Conservation (phyloP, 1,140 invertebrate species). For the Sitobion miscanthi region DNA sequence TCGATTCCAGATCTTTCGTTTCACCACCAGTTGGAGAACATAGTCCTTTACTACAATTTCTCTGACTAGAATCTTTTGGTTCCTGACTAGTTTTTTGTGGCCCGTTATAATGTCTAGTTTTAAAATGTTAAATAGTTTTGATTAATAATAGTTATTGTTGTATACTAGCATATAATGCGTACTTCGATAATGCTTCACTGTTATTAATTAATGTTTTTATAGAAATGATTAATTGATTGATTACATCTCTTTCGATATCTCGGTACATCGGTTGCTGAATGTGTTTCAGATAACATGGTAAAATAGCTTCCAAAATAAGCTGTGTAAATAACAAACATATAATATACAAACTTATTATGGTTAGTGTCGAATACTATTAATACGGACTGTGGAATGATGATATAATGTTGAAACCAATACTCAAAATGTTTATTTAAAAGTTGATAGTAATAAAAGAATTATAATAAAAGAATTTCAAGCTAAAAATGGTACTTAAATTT, state of each 20-base stretch:
- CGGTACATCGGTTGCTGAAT: constrained; percentile 88
- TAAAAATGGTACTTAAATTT: not conserved
- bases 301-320: constrained; percentile 94
- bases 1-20: constrained; percentile 88
- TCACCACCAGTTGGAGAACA: constrained; percentile 75
- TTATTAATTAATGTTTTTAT: constrained; percentile 95
- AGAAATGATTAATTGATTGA: constrained; percentile 91
- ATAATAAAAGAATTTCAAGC: not conserved
- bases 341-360: not conserved
- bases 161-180: constrained; percentile 61
- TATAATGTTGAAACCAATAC: not conserved
- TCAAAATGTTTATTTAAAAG: not conserved
- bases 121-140: constrained; percentile 33
- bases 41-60: constrained; percentile 76
- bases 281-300: constrained; percentile 93
- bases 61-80: constrained; percentile 84
- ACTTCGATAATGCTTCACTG: constrained; percentile 94
- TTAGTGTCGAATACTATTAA: not conserved
- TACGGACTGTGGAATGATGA: not conserved
- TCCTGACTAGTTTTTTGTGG: constrained; percentile 86
- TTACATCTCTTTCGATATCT: constrained; percentile 92
- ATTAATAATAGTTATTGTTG: not conserved
- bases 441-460: not conserved
- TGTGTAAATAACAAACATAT: constrained; percentile 62
- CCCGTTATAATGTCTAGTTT: constrained; percentile 84